phyloP scores from a whole-genome alignment of 2,797 vertebrate genomes.

The Clarias fuscus region DNA sequence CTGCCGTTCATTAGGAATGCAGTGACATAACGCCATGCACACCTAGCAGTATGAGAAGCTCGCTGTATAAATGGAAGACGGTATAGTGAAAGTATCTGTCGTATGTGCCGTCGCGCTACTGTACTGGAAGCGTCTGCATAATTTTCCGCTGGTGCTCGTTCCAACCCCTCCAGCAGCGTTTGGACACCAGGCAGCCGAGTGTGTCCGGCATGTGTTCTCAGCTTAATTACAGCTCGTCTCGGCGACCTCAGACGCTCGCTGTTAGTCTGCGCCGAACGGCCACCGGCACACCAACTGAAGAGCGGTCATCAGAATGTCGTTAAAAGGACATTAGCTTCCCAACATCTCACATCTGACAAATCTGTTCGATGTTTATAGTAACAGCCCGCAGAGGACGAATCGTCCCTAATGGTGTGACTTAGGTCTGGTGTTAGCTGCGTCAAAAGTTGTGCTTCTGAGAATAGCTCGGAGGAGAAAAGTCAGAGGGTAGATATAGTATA shows the following conservation, averaged over 20 bases:
- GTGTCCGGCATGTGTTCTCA: conserved; percentile 1
- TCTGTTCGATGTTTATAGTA: background rate
- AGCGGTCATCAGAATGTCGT: background rate
- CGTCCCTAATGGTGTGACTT: background rate
- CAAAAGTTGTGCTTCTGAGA: background rate
- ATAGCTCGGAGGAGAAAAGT: background rate
- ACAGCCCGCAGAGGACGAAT: background rate
- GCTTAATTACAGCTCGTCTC: conserved; percentile 17
- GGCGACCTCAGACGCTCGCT: background rate
- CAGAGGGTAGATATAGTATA: background rate
- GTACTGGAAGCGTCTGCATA: background rate
- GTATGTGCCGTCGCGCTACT: background rate
- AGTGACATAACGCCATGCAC: background rate
- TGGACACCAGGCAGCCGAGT: background rate
- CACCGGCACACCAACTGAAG: background rate
- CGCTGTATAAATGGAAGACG: background rate
- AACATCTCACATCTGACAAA: background rate
- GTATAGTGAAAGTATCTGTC: background rate
- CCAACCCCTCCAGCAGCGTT: conserved; percentile 18
- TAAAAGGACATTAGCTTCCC: conserved; percentile 26
- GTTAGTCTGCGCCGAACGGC: background rate
- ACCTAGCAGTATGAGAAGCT: background rate
- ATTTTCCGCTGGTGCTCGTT: background rate
- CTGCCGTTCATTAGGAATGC: background rate
- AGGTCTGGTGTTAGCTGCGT: background rate